Evolutionary conservation across 2,797 vertebrate genomes (phyloP).

Genomic region (Champsocephalus gunnari): DNA sequence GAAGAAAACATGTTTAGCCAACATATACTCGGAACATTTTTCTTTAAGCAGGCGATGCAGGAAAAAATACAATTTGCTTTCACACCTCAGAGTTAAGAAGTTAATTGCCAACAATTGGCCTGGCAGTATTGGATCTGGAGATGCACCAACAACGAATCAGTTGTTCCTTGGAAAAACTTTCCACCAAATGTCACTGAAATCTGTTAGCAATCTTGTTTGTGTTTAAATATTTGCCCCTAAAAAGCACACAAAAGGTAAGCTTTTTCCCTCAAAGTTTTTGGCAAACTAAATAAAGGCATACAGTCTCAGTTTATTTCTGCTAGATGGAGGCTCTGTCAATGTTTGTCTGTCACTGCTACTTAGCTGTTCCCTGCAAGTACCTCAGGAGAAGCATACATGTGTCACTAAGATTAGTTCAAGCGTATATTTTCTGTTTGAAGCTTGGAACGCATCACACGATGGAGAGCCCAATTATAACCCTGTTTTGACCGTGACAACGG

Average conservation of each 20-base stretch:
- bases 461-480: slow-evolving; percentile 53
- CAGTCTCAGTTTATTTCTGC: slow-evolving; percentile 31
- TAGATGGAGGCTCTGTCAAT: slow-evolving; percentile 38
- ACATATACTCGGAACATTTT: background rate
- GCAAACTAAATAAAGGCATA: slow-evolving; percentile 37
- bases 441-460: slow-evolving; percentile 53
- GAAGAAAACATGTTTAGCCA: background rate
- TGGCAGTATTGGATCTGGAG: slow-evolving; percentile 25
- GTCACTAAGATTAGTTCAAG: slow-evolving; percentile 68
- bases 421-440: slow-evolving; percentile 57
- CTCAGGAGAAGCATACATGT: slow-evolving; percentile 41
- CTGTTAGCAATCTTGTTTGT: slow-evolving; percentile 4
- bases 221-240: background rate
- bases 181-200: slow-evolving; percentile 49
- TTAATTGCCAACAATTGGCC: slow-evolving; percentile 7
- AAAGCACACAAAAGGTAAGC: slow-evolving; percentile 9
- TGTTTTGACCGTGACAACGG: slow-evolving; percentile 33
- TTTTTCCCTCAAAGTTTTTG: slow-evolving; percentile 10
- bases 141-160: slow-evolving; percentile 36
- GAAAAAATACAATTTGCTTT: slow-evolving; percentile 1
- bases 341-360: slow-evolving; percentile 57
- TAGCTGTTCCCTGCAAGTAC: slow-evolving; percentile 39
- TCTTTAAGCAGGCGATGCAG: background rate
- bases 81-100: slow-evolving; percentile 25
- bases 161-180: slow-evolving; percentile 28